Evolutionary conservation across 2,888 invertebrate species (phyloP).

Genomic region (Drosophila algonquin): DNA sequence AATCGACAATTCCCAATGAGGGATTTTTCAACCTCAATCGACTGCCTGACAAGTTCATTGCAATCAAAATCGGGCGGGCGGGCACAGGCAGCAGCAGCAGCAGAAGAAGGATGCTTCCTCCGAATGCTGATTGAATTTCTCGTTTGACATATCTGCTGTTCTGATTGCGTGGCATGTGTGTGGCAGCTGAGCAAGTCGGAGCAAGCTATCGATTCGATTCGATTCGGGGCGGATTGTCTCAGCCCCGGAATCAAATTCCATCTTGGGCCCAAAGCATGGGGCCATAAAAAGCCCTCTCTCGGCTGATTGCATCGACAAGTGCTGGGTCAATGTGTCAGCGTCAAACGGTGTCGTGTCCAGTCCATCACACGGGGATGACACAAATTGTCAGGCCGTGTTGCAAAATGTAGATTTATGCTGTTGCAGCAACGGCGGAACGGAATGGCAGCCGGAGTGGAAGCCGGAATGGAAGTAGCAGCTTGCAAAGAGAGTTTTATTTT

Average conservation of each 20-base stretch:
- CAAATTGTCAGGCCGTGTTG: conserved; percentile 60
- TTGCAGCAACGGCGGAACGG: conserved; percentile 37
- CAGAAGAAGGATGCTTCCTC: conserved; percentile 10
- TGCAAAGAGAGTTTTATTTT: conserved; percentile 12
- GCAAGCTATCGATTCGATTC: conserved; percentile 56
- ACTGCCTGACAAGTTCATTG: conserved; percentile 61
- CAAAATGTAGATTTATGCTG: conserved; percentile 55
- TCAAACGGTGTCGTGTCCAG: background rate
- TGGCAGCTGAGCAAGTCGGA: conserved; percentile 31
- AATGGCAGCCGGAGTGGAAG: conserved; percentile 31
- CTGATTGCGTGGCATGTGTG: conserved; percentile 62
- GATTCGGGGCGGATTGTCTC: conserved; percentile 45
- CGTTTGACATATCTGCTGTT: conserved; percentile 51
- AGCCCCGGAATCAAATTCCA: background rate
- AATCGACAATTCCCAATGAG: conserved; percentile 5
- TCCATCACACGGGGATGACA: conserved; percentile 15
- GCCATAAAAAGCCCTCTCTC: conserved; percentile 18
- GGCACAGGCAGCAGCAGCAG: background rate
- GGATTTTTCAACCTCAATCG: conserved; percentile 10
- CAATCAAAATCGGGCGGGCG: conserved; percentile 13
- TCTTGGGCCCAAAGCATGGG: conserved; percentile 10
- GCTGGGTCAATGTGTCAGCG: conserved; percentile 39
- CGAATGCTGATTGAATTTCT: conserved; percentile 71
- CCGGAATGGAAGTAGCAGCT: background rate
- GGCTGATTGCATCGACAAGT: conserved; percentile 34